Evolutionary conservation across 2,888 invertebrate genomes (phyloP).

Genomic region (Microctonus aethiopoides): DNA sequence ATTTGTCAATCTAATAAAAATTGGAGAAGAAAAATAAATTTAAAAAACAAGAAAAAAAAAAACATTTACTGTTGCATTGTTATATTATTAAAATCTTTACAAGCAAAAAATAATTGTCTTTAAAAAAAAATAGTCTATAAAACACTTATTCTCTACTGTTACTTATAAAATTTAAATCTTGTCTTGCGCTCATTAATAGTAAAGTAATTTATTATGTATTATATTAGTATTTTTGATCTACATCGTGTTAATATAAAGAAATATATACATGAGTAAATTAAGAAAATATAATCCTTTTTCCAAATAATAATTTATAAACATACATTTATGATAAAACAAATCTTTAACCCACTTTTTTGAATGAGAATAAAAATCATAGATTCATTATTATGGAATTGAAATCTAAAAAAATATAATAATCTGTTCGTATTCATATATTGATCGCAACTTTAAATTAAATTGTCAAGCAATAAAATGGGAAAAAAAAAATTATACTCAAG

Average conservation of each 20-base stretch:
- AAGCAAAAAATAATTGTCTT: not conserved
- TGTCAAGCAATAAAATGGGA: slow-evolving; percentile 2
- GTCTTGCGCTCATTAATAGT: slow-evolving; percentile 61
- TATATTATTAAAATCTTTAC: not conserved
- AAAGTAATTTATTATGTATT: slow-evolving; percentile 48
- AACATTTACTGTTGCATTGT: not conserved
- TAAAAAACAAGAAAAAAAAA: not conserved
- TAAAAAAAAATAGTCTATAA: slow-evolving; percentile 22
- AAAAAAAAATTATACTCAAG: slow-evolving; percentile 3
- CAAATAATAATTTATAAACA: not conserved
- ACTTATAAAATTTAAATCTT: slow-evolving; percentile 56
- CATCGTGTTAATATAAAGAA: slow-evolving; percentile 9
- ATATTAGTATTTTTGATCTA: not conserved
- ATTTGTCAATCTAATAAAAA: not conserved
- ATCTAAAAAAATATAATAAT: not conserved
- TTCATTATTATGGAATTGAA: slow-evolving; percentile 43
- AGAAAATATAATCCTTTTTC: slow-evolving; percentile 18
- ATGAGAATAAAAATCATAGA: slow-evolving; percentile 43
- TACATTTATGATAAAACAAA: not conserved
- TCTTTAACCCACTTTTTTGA: slow-evolving; percentile 31
- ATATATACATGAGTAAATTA: slow-evolving; percentile 35
- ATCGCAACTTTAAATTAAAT: not conserved
- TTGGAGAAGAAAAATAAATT: not conserved
- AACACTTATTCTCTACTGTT: slow-evolving; percentile 43
- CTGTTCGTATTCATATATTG: not conserved